Conservation (phyloP, 2,113 vertebrate genomes). For the Ivindomyrus marchei region DNA sequence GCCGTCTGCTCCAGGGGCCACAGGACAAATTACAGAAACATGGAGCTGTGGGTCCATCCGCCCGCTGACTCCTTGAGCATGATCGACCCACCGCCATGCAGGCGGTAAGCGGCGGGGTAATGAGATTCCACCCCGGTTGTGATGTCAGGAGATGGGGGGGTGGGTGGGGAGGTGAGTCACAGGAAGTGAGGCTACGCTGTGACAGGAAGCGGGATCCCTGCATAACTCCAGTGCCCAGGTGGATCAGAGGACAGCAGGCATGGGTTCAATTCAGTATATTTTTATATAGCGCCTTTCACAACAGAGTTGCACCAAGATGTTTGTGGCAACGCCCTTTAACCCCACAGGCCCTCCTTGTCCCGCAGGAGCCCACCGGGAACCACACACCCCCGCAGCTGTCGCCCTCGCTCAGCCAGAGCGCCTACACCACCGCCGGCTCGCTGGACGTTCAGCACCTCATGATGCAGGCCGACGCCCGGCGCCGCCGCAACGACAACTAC, state of each 20-base stretch:
- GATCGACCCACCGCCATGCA: not conserved
- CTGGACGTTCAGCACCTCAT: conserved; percentile 99
- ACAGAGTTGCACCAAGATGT: not conserved
- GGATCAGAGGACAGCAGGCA: not conserved
- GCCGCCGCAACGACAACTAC: conserved; percentile 97
- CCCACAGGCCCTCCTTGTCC: conserved; percentile 11
- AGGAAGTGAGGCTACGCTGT: not conserved
- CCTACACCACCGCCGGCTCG: conserved; percentile 89
- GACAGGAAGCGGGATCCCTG: not conserved
- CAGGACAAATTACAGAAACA: conserved; percentile 11
- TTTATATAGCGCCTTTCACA: not conserved
- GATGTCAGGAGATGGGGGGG: not conserved
- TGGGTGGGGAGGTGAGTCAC: not conserved
- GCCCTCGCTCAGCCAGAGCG: conserved; percentile 88
- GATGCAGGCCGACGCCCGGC: conserved; percentile 98
- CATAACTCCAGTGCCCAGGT: not conserved
- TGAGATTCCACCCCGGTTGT: not conserved
- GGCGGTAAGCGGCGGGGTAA: not conserved
- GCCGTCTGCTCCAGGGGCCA: conserved; percentile 8
- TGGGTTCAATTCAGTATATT: not conserved
- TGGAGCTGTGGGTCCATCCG: not conserved
- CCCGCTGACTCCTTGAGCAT: not conserved
- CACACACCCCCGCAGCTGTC: conserved; percentile 96
- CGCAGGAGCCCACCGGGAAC: conserved; percentile 89
- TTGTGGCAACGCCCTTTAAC: not conserved